phyloP scores from a whole-genome alignment of 2,113 vertebrate genomes.

The Cariama cristata region DNA sequence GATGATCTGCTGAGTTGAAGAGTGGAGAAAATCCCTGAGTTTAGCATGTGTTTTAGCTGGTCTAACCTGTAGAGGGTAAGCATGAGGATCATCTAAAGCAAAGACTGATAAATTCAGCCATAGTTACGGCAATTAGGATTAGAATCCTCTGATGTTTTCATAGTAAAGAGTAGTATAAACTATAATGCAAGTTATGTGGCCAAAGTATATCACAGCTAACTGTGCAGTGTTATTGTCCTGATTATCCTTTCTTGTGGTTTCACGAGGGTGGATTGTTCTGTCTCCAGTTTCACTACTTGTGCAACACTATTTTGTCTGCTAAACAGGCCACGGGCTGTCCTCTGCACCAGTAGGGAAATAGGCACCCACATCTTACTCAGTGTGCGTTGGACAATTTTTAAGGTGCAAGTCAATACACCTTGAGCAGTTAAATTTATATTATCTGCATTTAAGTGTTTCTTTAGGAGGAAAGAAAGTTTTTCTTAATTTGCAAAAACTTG shows the following conservation, averaged over 20 bases:
- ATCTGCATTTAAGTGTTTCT: neutral
- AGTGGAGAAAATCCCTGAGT: neutral
- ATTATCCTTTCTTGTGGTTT: neutral
- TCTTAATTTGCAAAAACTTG: neutral
- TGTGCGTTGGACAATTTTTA: neutral
- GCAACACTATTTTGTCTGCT: neutral
- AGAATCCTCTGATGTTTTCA: neutral
- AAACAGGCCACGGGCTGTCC: rapidly evolving
- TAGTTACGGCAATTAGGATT: neutral
- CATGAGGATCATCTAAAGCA: rapidly evolving
- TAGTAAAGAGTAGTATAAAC: neutral
- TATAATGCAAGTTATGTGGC: neutral
- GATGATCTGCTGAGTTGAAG: neutral
- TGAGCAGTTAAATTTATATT: neutral
- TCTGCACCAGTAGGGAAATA: neutral
- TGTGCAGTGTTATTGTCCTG: neutral
- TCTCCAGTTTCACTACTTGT: neutral
- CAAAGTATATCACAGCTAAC: neutral
- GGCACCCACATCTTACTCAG: neutral
- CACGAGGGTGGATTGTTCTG: neutral
- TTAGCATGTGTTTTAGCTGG: neutral
- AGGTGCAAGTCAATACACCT: neutral
- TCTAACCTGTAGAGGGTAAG: neutral
- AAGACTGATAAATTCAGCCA: neutral
- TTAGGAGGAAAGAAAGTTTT: neutral